Evolutionary conservation across 30 jellyfish, hydroid and myxozoan species (phyloP).

Genomic region (Clytia hemisphaerica): DNA sequence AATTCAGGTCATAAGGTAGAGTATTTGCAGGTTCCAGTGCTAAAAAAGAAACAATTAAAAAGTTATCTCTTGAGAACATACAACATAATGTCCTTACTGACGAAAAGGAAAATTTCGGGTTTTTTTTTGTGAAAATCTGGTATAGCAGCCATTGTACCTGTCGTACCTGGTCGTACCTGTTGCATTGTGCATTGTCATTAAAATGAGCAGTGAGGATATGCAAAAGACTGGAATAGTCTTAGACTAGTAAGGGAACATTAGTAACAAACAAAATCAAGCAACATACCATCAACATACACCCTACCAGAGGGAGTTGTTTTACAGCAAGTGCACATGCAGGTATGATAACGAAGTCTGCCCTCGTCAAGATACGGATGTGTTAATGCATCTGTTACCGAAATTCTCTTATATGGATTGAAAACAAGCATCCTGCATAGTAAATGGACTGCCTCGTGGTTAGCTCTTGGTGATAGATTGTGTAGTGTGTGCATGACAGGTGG

Average conservation of each 20-base stretch:
- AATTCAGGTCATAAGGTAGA: constrained; percentile 63
- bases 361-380: constrained; percentile 94
- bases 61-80: too few species aligned
- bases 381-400: constrained; percentile 82
- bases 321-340: constrained; percentile 96
- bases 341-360: constrained; percentile 82
- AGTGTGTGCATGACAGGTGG: constrained; percentile 92
- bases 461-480: constrained; percentile 70
- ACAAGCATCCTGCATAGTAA: constrained; percentile 85
- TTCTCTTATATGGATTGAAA: constrained; percentile 76
- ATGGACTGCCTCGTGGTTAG: constrained; percentile 90
- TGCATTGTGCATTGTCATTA: too few species aligned
- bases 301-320: constrained; percentile 53
- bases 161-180: neutral
- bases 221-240: too few species aligned
- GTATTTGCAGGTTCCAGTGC: constrained; percentile 81
- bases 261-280: neutral
- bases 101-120: too few species aligned
- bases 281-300: constrained; percentile 73
- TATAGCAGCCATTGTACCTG: too few species aligned
- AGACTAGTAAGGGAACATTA: too few species aligned
- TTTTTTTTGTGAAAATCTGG: too few species aligned
- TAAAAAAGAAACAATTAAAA: too few species aligned
- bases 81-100: too few species aligned
- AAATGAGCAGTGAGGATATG: too few species aligned